Conservation (phyloP, 2,113 vertebrate genomes). For the Xiphias gladius region DNA sequence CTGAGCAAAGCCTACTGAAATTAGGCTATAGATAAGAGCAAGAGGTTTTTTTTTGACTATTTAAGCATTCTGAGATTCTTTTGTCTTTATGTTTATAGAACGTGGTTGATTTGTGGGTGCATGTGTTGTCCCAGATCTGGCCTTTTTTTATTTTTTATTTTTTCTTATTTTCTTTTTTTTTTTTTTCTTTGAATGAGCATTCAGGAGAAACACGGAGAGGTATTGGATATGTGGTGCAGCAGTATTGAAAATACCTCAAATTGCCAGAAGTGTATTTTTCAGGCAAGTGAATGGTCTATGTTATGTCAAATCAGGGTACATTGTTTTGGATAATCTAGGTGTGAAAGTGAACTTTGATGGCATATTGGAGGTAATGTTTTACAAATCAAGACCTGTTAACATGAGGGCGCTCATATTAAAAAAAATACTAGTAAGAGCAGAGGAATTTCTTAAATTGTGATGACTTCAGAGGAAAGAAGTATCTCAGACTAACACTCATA, state of each 20-base stretch:
- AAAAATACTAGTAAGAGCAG: background rate
- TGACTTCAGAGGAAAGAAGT: background rate
- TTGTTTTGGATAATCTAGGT: conserved; percentile 56
- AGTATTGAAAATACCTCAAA: conserved; percentile 77
- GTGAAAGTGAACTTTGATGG: conserved; percentile 35
- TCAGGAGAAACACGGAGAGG: conserved; percentile 39
- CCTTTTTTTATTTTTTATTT: conserved; percentile 10
- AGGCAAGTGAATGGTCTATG: conserved; percentile 47
- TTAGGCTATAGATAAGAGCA: conserved; percentile 20
- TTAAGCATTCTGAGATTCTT: conserved; percentile 33
- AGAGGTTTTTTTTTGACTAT: conserved; percentile 11
- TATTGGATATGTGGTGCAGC: conserved; percentile 52
- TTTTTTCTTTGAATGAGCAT: conserved; percentile 23
- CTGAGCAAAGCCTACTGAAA: conserved; percentile 19
- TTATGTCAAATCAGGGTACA: conserved; percentile 71
- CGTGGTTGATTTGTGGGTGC: conserved; percentile 22
- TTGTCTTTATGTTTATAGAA: conserved; percentile 8
- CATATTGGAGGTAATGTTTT: conserved; percentile 39
- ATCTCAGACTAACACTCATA: background rate
- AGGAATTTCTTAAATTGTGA: background rate
- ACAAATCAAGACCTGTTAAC: conserved; percentile 33
- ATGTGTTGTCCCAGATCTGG: conserved; percentile 26
- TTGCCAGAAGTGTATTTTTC: conserved; percentile 65
- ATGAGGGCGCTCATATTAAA: background rate
- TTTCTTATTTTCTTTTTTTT: background rate